These are phyloP conservation scores for Aleiodes testaceus DNA, from an alignment of 2,888 invertebrate species.

Conservation along the genomic window DNA sequence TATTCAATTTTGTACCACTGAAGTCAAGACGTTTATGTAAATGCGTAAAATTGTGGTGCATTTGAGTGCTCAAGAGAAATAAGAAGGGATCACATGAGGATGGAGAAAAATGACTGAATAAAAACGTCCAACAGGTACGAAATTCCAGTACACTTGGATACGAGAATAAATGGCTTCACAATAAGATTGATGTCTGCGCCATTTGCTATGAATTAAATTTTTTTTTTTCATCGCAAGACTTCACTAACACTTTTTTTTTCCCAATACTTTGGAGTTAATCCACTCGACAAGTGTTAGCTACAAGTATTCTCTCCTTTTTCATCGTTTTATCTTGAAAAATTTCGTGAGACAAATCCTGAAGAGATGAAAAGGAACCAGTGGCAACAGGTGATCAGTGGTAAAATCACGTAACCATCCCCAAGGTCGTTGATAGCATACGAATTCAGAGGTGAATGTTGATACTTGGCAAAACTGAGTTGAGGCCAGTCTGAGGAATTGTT, in stretches of 20 bases:
- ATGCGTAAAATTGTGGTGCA: background rate
- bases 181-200: background rate
- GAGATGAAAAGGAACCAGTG: conserved; percentile 31
- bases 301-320: conserved; percentile 21
- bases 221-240: too few species aligned
- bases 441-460: conserved; percentile 51
- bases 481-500: conserved; percentile 24
- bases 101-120: conserved; percentile 9
- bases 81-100: background rate
- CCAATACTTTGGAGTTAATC: background rate
- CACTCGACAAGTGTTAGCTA: background rate
- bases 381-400: conserved; percentile 55
- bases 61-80: background rate
- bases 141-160: background rate
- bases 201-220: background rate
- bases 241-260: too few species aligned
- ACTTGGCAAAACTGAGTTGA: background rate
- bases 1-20: too few species aligned
- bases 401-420: conserved; percentile 49
- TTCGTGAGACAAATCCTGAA: conserved; percentile 13
- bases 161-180: background rate
- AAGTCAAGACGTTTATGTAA: too few species aligned
- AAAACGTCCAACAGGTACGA: conserved; percentile 25
- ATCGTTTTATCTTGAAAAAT: conserved; percentile 35
- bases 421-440: conserved; percentile 44